Conservation (phyloP, 1,140 invertebrate species). For the Drosophila mayri region DNA sequence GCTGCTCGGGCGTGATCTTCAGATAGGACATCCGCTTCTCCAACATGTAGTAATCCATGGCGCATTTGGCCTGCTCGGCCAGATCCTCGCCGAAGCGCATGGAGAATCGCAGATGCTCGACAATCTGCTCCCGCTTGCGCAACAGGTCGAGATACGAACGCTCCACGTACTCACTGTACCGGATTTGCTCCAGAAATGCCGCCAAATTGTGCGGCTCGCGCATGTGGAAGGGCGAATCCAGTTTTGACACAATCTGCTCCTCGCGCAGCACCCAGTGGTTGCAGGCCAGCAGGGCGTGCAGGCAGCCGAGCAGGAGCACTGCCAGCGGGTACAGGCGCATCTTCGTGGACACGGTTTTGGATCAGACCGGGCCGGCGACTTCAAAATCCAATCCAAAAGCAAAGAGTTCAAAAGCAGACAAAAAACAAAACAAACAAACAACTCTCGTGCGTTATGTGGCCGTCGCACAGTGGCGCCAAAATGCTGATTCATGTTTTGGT, state of each 20-base stretch:
- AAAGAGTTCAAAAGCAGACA: background rate
- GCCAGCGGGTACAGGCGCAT: conserved; percentile 53
- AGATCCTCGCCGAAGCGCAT: conserved; percentile 75
- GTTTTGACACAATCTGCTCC: conserved; percentile 84
- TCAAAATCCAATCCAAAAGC: conserved; percentile 12
- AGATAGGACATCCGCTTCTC: conserved; percentile 74
- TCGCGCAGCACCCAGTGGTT: conserved; percentile 81
- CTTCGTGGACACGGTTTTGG: background rate
- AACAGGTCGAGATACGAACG: conserved; percentile 70
- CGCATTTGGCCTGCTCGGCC: conserved; percentile 79
- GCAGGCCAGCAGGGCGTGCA: conserved; percentile 59
- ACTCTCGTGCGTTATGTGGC: background rate
- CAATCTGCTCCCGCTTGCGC: conserved; percentile 70
- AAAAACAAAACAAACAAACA: conserved; percentile 7
- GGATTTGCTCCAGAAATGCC: conserved; percentile 92
- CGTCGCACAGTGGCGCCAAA: background rate
- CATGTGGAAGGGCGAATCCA: conserved; percentile 92
- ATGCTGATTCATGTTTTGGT: background rate
- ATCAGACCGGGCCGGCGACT: too few relatives aligned
- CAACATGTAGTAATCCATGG: conserved; percentile 74
- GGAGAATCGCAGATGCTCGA: conserved; percentile 73
- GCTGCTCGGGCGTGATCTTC: conserved; percentile 67
- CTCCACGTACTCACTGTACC: conserved; percentile 79
- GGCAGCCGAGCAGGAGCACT: conserved; percentile 44
- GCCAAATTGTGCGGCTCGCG: conserved; percentile 92